Conservation (phyloP, 2,113 vertebrate species). For the Pontoporia blainvillei region DNA sequence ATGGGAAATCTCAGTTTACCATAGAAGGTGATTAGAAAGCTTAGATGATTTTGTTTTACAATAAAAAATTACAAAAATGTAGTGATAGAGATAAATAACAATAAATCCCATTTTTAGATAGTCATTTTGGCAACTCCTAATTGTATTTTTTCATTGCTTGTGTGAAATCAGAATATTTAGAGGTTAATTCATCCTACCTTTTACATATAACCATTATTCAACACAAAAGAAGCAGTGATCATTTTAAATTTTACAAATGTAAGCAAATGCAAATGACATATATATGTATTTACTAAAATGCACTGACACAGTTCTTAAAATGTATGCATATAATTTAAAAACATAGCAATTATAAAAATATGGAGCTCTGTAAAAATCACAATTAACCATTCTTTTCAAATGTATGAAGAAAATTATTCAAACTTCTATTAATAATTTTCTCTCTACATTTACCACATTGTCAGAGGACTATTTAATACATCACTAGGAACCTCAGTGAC, state of each 20-base stretch:
- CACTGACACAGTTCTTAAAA: not conserved
- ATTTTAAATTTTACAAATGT: not conserved
- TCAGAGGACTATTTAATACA: not conserved
- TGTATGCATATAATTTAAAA: not conserved
- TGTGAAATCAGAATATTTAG: not conserved
- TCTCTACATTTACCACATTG: not conserved
- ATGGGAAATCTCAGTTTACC: not conserved
- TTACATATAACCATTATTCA: not conserved
- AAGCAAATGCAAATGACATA: not conserved
- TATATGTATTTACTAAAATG: not conserved
- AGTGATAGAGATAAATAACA: not conserved
- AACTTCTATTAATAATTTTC: not conserved
- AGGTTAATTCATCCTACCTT: not conserved
- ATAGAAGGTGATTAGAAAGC: not conserved
- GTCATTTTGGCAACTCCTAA: not conserved
- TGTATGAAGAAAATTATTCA: not conserved
- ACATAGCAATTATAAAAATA: not conserved
- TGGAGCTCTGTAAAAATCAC: not conserved
- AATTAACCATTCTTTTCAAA: not conserved
- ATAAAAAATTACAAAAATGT: not conserved
- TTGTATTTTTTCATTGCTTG: not conserved
- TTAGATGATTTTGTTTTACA: not conserved
- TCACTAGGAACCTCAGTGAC: not conserved
- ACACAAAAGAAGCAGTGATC: not conserved
- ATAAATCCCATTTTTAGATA: not conserved